Conservation (phyloP, 30 jellyfish, hydroid and myxozoan genomes). For the Aurelia aurita region DNA sequence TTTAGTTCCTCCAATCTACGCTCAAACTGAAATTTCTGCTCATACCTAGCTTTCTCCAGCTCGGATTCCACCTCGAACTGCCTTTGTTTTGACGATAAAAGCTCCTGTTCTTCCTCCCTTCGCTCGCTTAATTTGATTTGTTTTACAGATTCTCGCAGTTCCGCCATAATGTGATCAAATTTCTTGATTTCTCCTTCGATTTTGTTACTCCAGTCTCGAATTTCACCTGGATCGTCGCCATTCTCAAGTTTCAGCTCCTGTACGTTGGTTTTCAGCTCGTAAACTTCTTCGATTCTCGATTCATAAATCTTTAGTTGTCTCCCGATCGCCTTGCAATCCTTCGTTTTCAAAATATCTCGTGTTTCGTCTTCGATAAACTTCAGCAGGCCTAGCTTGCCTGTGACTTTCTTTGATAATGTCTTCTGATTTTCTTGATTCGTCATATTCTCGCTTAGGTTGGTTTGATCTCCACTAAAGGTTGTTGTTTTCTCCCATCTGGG, state of each 20-base stretch:
- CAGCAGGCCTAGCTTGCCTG: slow-evolving; percentile 6
- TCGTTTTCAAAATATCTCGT: slow-evolving; percentile 17
- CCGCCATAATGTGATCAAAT: slow-evolving; percentile 27
- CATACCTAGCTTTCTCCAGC: slow-evolving; percentile 2
- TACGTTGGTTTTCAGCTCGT: slow-evolving; percentile 18
- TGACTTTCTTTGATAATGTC: slow-evolving; percentile 8
- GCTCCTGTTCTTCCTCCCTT: slow-evolving; percentile 43
- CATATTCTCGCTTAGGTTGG: too few relatives aligned
- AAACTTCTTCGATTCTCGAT: slow-evolving; percentile 29
- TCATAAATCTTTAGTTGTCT: slow-evolving; percentile 24
- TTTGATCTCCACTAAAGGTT: too few relatives aligned
- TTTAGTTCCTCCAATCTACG: background rate
- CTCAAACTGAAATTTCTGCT: background rate
- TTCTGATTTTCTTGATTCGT: too few relatives aligned
- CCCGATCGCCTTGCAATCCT: slow-evolving; percentile 26
- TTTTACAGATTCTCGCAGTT: slow-evolving; percentile 13
- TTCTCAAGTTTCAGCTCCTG: slow-evolving; percentile 11
- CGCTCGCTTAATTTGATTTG: slow-evolving; percentile 28
- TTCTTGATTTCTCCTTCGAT: slow-evolving; percentile 19
- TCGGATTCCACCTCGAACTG: slow-evolving; percentile 10
- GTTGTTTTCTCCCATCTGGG: too few relatives aligned
- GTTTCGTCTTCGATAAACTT: slow-evolving; percentile 7
- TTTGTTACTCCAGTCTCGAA: slow-evolving; percentile 13
- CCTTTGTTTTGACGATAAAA: slow-evolving; percentile 18
- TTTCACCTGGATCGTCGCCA: slow-evolving; percentile 17